phyloP scores from a whole-genome alignment of 1,140 invertebrate genomes.

The Drosophila ficusphila region DNA sequence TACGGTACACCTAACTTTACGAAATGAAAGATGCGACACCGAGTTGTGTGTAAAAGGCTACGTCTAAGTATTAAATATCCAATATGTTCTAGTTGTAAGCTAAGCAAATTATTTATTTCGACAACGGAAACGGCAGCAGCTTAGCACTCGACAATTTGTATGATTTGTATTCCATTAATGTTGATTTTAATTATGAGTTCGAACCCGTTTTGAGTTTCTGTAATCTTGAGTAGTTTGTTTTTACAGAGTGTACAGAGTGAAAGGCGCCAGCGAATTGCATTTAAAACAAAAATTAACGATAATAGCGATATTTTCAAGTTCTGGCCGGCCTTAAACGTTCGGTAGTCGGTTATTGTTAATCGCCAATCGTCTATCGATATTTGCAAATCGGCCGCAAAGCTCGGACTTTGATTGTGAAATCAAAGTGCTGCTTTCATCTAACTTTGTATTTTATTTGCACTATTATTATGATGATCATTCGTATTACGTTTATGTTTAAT shows the following conservation, averaged over 20 bases:
- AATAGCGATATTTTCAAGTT: conserved; percentile 2
- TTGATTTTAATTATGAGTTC: conserved; percentile 19
- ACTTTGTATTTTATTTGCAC: conserved; percentile 55
- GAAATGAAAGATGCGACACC: conserved; percentile 11
- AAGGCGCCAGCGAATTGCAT: conserved; percentile 40
- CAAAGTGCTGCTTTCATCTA: conserved; percentile 42
- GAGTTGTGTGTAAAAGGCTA: conserved; percentile 60
- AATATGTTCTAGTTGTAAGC: conserved; percentile 73
- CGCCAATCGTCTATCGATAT: conserved; percentile 8
- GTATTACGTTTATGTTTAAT: conserved; percentile 77
- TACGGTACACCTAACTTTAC: conserved; percentile 7
- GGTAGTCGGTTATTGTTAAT: conserved; percentile 11
- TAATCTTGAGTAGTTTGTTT: conserved; percentile 6
- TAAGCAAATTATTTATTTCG: conserved; percentile 76
- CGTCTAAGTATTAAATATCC: conserved; percentile 80
- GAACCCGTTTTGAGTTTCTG: conserved; percentile 13
- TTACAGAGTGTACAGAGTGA: conserved; percentile 10
- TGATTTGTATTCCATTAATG: conserved; percentile 27
- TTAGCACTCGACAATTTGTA: conserved; percentile 10
- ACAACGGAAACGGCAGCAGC: conserved; percentile 7
- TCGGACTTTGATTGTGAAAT: conserved; percentile 23
- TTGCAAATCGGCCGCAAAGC: background rate
- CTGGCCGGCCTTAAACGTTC: background rate
- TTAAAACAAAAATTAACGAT: conserved; percentile 37
- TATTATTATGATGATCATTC: conserved; percentile 63